These are phyloP conservation scores for Cladopsammia gracilis DNA, from an alignment of 64 coral and sea anemone genomes.

Conservation along the genomic window DNA sequence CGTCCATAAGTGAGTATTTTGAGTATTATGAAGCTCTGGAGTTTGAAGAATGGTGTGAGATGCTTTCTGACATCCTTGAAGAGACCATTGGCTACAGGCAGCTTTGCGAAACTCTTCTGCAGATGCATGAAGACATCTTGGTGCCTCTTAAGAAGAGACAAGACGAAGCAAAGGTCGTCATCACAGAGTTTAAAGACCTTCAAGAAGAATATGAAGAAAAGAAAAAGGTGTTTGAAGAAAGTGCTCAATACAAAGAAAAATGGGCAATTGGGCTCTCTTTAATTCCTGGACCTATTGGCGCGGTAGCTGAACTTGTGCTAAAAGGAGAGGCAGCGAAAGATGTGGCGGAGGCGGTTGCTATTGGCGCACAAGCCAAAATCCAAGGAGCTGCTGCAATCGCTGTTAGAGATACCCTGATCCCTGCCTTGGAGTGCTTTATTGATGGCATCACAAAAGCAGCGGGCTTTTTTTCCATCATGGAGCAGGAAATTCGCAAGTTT, in stretches of 20 bases:
- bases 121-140: constrained; percentile 18
- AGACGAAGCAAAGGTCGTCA: constrained; percentile 6
- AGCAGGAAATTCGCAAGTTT: too few species aligned
- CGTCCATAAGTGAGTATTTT: not conserved
- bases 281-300: not conserved
- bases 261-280: constrained; percentile 14
- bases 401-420: not conserved
- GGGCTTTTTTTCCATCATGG: not conserved
- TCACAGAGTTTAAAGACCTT: not conserved
- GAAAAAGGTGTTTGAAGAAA: not conserved
- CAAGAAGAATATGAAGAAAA: not conserved
- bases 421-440: not conserved
- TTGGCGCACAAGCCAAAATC: not conserved
- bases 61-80: not conserved
- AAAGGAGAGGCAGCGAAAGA: not conserved
- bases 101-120: not conserved
- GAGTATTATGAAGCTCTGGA: constrained; percentile 1
- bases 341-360: not conserved
- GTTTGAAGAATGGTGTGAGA: constrained; percentile 9
- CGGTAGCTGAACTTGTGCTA: too few species aligned
- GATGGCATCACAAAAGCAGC: not conserved
- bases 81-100: not conserved
- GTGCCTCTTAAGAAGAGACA: not conserved
- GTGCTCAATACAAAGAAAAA: not conserved
- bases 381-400: not conserved